Percentiles rank a stretch among this genome's conserved stretches.
These are phyloP conservation scores for Xanthorhoe designata DNA, from an alignment of 2,888 invertebrate genomes.

Conservation along the genomic window DNA sequence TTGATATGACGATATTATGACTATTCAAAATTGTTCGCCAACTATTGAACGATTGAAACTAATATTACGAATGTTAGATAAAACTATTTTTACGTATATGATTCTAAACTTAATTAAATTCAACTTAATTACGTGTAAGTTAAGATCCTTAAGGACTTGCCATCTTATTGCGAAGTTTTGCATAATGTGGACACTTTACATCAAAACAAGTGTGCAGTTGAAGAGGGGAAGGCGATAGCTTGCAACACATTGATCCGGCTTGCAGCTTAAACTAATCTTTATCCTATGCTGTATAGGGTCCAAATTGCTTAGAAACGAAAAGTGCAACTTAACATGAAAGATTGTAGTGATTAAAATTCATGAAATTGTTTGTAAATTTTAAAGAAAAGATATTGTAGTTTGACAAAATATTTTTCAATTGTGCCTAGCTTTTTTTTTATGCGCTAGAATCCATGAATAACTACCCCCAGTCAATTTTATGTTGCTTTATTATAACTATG, in stretches of 20 bases:
- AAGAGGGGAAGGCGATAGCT: conserved; percentile 39
- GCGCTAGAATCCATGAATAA: no score
- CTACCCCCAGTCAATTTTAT: no score
- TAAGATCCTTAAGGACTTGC: conserved; percentile 4
- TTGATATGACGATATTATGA: no score
- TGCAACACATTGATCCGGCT: not conserved
- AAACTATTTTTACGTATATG: no score
- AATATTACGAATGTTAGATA: no score
- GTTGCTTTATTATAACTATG: no score
- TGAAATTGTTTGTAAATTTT: not conserved
- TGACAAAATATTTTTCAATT: not conserved
- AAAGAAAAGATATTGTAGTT: not conserved
- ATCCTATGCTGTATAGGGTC: not conserved
- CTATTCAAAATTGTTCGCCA: no score
- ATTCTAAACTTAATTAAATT: not conserved
- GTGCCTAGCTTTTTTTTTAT: no score
- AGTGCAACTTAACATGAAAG: not conserved
- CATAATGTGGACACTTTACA: conserved; percentile 81
- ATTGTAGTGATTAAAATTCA: not conserved
- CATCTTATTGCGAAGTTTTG: conserved; percentile 63
- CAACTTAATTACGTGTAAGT: conserved; percentile 4
- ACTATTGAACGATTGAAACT: no score
- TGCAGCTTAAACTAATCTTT: not conserved
- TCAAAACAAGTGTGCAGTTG: conserved; percentile 80
- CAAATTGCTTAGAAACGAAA: not conserved